Evolutionary conservation across 2,113 vertebrate species (phyloP).

Genomic region (Baryphthengus martii): DNA sequence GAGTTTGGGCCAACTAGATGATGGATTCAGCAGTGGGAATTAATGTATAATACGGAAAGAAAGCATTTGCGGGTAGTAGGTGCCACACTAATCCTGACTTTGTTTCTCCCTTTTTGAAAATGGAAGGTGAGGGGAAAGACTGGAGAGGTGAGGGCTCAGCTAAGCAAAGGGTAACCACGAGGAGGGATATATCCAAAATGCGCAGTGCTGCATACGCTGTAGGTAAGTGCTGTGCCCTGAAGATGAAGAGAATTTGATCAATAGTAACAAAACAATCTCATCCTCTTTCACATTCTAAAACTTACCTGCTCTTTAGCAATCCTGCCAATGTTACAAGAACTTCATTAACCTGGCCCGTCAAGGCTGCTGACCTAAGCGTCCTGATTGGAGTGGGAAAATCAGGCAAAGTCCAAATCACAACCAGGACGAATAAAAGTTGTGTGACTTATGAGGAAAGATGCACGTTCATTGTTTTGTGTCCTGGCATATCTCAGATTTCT

Average conservation of each 20-base stretch:
- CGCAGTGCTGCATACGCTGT: background rate
- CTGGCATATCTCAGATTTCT: background rate
- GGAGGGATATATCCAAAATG: background rate
- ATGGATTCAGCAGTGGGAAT: background rate
- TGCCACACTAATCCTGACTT: background rate
- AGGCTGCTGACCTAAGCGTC: background rate
- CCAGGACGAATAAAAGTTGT: background rate
- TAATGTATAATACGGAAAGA: background rate
- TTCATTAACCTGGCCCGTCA: background rate
- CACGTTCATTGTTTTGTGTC: background rate
- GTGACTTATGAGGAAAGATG: background rate
- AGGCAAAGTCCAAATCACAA: background rate
- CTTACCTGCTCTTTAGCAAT: background rate
- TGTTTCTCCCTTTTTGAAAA: background rate
- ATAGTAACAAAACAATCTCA: background rate
- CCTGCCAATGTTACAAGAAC: background rate
- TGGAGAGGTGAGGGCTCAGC: background rate
- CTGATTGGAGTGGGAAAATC: background rate
- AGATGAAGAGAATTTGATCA: background rate
- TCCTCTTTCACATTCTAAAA: background rate
- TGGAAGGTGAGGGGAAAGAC: background rate
- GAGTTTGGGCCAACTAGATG: background rate
- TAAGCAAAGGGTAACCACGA: background rate
- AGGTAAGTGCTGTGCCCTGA: background rate
- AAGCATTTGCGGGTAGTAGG: background rate